Conservation (phyloP, 1,140 invertebrate genomes). For the Pogonognathellus flavescens region DNA sequence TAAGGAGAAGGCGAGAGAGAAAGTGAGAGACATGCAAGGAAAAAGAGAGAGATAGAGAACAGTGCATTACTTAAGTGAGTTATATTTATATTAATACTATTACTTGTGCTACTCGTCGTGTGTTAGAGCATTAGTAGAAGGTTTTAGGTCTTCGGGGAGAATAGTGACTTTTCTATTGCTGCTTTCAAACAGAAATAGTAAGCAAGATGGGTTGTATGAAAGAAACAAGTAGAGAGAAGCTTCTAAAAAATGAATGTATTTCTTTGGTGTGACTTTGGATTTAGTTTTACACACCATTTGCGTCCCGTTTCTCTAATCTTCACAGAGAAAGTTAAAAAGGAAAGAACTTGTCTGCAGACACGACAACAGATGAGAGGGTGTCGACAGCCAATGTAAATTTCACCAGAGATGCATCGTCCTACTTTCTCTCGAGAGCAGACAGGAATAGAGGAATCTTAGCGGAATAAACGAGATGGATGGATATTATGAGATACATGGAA, state of each 20-base stretch:
- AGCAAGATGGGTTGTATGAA: conserved; percentile 9
- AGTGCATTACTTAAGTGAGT: too few species aligned
- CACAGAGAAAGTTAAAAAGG: conserved; percentile 43
- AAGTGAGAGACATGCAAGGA: too few species aligned
- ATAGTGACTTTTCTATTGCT: background rate
- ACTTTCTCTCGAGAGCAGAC: conserved; percentile 17
- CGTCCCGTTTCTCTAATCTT: conserved; percentile 31
- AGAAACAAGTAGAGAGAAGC: conserved; percentile 26
- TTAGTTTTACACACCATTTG: conserved; percentile 51
- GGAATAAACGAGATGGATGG: conserved; percentile 42
- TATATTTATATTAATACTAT: too few species aligned
- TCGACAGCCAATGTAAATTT: conserved; percentile 48
- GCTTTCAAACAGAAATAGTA: conserved; percentile 32
- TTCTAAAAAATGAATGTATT: conserved; percentile 42
- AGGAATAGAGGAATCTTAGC: conserved; percentile 15
- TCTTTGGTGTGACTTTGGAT: conserved; percentile 48
- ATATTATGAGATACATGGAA: conserved; percentile 48
- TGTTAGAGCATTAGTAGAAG: background rate
- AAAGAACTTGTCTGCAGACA: conserved; percentile 46
- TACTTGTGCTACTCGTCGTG: too few species aligned
- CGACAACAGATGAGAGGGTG: conserved; percentile 49
- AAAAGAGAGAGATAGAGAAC: too few species aligned
- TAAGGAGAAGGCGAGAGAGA: too few species aligned
- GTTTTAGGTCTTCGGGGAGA: background rate
- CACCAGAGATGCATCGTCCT: conserved; percentile 29